These are phyloP conservation scores for Cichladusa arquata DNA, from an alignment of 2,113 vertebrate genomes.

Conservation along the genomic window DNA sequence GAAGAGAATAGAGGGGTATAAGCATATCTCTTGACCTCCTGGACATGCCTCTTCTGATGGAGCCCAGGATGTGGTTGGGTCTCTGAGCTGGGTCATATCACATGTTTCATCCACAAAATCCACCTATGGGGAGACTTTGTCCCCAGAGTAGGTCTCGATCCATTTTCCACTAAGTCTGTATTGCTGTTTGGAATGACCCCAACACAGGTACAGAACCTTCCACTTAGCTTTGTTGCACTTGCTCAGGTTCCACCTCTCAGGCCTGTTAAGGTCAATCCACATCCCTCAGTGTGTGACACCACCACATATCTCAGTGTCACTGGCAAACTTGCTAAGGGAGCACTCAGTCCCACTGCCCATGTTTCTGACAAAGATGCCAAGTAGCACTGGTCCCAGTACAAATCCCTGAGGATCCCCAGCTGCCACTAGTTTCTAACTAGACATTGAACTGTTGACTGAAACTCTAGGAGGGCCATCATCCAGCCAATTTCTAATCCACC, in stretches of 20 bases:
- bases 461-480: not conserved
- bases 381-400: not conserved
- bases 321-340: not conserved
- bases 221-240: not conserved
- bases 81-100: not conserved
- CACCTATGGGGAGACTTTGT: not conserved
- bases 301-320: not conserved
- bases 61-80: accelerated
- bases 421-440: not conserved
- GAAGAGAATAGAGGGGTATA: not conserved
- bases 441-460: not conserved
- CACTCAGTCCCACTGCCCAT: not conserved
- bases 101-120: not conserved
- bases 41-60: not conserved
- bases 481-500: not conserved
- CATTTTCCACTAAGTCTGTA: not conserved
- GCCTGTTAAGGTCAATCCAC: not conserved
- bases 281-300: not conserved
- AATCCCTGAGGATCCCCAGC: not conserved
- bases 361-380: not conserved
- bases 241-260: not conserved
- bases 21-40: not conserved
- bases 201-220: not conserved
- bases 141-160: accelerated
- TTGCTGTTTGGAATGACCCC: not conserved